Conservation (phyloP, 1,140 invertebrate species). For the Coenobita brevimanus region DNA sequence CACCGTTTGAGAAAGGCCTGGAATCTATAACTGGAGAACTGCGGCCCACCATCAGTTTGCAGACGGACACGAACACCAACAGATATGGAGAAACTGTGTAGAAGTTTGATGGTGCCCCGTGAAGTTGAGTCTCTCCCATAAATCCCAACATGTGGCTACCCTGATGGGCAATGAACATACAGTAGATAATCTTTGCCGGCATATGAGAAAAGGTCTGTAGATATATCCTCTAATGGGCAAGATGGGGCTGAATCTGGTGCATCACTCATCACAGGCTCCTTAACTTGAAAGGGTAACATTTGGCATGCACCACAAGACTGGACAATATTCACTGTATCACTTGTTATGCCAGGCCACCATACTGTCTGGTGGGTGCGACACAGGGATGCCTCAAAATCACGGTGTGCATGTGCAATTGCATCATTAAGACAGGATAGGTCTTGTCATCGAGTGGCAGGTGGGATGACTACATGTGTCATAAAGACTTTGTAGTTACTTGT, state of each 20-base stretch:
- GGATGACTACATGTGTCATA: conserved; percentile 3
- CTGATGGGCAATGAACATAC: conserved; percentile 15
- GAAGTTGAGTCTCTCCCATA: conserved; percentile 27
- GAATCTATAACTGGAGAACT: conserved; percentile 2
- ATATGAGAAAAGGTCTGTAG: conserved; percentile 22
- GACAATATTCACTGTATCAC: conserved; percentile 31
- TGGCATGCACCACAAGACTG: conserved; percentile 18
- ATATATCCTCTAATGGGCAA: conserved; percentile 16
- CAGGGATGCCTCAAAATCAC: background rate
- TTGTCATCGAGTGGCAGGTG: background rate
- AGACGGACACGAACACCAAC: conserved; percentile 24
- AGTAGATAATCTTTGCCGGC: conserved; percentile 9
- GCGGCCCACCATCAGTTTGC: conserved; percentile 10
- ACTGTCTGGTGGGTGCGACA: background rate
- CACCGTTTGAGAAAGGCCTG: background rate
- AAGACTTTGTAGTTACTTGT: no score
- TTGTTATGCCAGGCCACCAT: conserved; percentile 13
- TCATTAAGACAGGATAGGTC: conserved; percentile 1
- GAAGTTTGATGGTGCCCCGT: background rate
- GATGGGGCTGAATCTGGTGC: conserved; percentile 25
- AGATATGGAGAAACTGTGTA: background rate
- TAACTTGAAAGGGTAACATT: conserved; percentile 19
- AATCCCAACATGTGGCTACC: background rate
- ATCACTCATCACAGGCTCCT: conserved; percentile 28
- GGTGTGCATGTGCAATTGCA: no score